Conservation (phyloP, 2,113 vertebrate genomes). For the Amphiprion percula region DNA sequence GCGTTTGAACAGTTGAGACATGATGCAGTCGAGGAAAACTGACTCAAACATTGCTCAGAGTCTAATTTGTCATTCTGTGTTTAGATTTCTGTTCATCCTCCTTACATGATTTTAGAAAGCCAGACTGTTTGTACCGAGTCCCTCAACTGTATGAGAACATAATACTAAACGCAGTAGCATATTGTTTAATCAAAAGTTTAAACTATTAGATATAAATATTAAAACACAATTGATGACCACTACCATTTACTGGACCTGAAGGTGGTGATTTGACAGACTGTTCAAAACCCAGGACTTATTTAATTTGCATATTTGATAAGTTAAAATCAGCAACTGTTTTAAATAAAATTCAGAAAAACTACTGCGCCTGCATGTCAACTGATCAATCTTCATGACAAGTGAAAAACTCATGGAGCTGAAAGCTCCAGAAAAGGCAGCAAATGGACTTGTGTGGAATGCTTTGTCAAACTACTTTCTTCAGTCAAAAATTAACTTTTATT, state of each 20-base stretch:
- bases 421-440: background rate
- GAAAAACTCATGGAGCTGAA: background rate
- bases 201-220: conserved; percentile 26
- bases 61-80: conserved; percentile 56
- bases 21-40: conserved; percentile 39
- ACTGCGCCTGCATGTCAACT: background rate
- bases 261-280: conserved; percentile 6
- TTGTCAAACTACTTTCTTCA: background rate
- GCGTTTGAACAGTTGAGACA: conserved; percentile 31
- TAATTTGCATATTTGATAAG: conserved; percentile 8
- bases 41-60: conserved; percentile 26
- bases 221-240: conserved; percentile 41
- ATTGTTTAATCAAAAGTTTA: conserved; percentile 30
- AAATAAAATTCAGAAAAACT: background rate
- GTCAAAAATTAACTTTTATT: background rate
- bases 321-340: background rate
- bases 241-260: conserved; percentile 1
- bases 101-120: conserved; percentile 53
- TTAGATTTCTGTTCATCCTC: conserved; percentile 39
- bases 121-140: background rate
- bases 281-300: conserved; percentile 21
- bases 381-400: conserved; percentile 26
- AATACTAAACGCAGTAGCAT: background rate
- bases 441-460: background rate
- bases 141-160: conserved; percentile 1